Evolutionary conservation across 2,888 invertebrate species (phyloP).

Genomic region (Epsilonema sp.): DNA sequence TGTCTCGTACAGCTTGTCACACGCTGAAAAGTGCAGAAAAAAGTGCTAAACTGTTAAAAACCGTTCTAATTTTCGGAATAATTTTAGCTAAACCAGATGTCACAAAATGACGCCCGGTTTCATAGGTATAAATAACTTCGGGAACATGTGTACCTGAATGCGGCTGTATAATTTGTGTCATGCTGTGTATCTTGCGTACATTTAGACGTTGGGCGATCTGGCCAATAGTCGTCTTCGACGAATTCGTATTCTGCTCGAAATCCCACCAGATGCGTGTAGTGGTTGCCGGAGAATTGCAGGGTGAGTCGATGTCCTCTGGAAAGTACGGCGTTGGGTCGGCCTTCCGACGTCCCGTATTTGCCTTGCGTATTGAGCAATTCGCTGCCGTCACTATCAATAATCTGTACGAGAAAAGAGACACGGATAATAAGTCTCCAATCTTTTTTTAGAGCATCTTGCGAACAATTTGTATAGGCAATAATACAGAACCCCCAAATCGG

Average conservation of each 20-base stretch:
- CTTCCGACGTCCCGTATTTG: conserved; percentile 8
- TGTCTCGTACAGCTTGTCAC: conserved; percentile 14
- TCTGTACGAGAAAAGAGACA: too few species aligned
- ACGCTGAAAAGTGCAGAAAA: conserved; percentile 16
- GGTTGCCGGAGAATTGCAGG: conserved; percentile 13
- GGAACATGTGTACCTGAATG: too few species aligned
- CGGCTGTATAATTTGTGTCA: too few species aligned
- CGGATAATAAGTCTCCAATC: too few species aligned
- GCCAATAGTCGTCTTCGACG: conserved; percentile 12
- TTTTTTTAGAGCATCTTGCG: too few species aligned
- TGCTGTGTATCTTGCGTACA: too few species aligned
- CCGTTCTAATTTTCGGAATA: too few species aligned
- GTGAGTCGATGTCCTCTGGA: conserved; percentile 12
- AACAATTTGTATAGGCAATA: too few species aligned
- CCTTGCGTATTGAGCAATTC: conserved; percentile 11
- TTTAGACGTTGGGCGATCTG: conserved; percentile 11
- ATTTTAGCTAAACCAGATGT: background rate
- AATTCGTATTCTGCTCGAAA: conserved; percentile 16
- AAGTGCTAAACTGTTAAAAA: too few species aligned
- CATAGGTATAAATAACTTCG: too few species aligned
- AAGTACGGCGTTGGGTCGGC: conserved; percentile 13
- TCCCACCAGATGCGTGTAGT: conserved; percentile 12
- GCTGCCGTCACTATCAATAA: conserved; percentile 13
- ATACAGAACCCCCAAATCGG: too few species aligned
- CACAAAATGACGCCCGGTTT: too few species aligned